Base-by-base conservation (phyloP, 2,888 invertebrate species). In the Rhopalosiphum nymphaeae region DNA sequence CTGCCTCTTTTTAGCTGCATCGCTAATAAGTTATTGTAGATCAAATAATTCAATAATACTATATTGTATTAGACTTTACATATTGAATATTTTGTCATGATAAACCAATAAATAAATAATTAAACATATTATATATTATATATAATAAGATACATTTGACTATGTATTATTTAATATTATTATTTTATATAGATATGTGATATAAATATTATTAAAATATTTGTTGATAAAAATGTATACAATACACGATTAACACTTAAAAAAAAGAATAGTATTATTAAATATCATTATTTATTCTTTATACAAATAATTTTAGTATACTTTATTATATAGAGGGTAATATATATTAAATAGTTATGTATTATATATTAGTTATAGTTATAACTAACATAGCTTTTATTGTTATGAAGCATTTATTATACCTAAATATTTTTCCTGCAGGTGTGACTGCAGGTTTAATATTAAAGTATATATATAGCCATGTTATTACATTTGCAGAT, bases 401-500 rank as follows among this genome's bases (percentile, higher is more conserved):
- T 78, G 9, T 46, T 46, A 91, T 91, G 91, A 53, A 53, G 84
- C 91, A 84, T 42, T 49, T 78, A 7, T 7, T 53, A 91, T 84
- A 92, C 16, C 53, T 56, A 84, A 78, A 78, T 89, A 86, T 89
- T 93, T 93, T 89, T 67, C 78, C 93, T 57, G 56, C 92, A 78
- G 78, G 89, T 89, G 93, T 89, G 93, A 84, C 78, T 93, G 84
- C 56, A 29, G 85, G 56, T 91, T 26, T 85, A 44, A 3, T 13
- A 16, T 46, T 46, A 46, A 4, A 46, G 53, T 25, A 49, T 46
- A 16, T 2, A 78, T 36, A 42, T 89, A 88, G n/a, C 42, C 53
- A 56, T 93, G 46, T 89, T 78, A 78, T 78, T 89, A 36, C 85
- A 90, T 93, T 89, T 90, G 85, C 57, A 89, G 84, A 92, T 49